Conservation (phyloP, 2,888 invertebrate genomes). For the Amphiduros pacificus region DNA sequence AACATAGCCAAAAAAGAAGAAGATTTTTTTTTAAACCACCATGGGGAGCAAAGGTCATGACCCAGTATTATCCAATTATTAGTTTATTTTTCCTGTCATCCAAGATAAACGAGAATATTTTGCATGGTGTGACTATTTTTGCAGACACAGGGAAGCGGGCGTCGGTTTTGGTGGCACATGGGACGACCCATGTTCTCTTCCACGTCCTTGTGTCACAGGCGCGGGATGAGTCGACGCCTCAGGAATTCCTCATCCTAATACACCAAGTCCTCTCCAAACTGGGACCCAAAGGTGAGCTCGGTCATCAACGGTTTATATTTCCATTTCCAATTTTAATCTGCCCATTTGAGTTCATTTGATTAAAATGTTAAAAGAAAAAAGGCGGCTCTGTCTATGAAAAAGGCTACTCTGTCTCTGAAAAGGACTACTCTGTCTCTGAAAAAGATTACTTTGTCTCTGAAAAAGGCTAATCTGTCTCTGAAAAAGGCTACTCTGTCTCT, state of each 20-base stretch:
- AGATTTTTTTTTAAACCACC: neutral
- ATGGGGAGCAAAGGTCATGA: neutral
- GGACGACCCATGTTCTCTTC: slow-evolving; percentile 48
- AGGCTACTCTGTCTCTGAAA: too few relatives aligned
- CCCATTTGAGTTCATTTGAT: too few relatives aligned
- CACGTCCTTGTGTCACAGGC: slow-evolving; percentile 45
- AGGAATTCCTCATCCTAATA: slow-evolving; percentile 44
- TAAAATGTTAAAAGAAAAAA: too few relatives aligned
- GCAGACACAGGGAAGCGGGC: slow-evolving; percentile 48
- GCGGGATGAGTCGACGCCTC: slow-evolving; percentile 37
- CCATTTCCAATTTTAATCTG: too few relatives aligned
- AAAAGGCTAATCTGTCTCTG: too few relatives aligned
- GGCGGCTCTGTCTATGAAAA: neutral
- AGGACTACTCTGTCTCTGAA: too few relatives aligned
- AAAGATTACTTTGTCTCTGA: neutral
- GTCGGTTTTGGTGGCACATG: slow-evolving; percentile 46
- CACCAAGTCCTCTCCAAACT: slow-evolving; percentile 53
- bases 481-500: too few relatives aligned
- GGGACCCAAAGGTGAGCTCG: slow-evolving; percentile 53
- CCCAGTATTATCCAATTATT: too few relatives aligned
- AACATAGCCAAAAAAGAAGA: too few relatives aligned
- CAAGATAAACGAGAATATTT: neutral
- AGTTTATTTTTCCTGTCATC: too few relatives aligned
- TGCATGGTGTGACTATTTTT: neutral
- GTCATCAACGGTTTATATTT: too few relatives aligned